Evolutionary conservation across 1,140 invertebrate species (phyloP), one percentile per base, ranked within the genome.

Genomic region (Doryteuthis pealeii): DNA sequence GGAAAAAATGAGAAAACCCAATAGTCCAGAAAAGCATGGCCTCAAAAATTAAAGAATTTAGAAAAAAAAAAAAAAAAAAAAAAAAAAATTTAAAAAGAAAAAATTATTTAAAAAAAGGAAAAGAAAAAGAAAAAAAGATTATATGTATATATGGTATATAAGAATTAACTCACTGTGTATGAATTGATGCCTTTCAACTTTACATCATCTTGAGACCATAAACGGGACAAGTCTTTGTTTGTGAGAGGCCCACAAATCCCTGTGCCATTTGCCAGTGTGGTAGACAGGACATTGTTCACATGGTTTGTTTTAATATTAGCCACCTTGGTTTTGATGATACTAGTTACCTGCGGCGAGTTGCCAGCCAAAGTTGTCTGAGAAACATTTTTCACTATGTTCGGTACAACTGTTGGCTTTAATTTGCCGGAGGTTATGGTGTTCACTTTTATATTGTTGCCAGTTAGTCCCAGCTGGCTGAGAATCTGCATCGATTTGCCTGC

Each of bases 171-270:
- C 31, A 68, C 66, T 32, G 15, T 71, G 45, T 71, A 49, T 2
- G 76, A 58, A 54, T 62, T 65, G 33, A 81, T 72, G 66, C 70
- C 78, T 73, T 79, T 82, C 65, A 81, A 62, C 58, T 79, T 82
- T 6, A 82, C 65, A 75, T 84, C 81, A 58, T 85, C 83, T 71
- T 81, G 82, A n/a, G 80, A 80, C 85, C 85, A 86, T n/a, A 86
- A 71, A 45, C 83, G 75, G 15, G 84, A 83, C 2, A 85, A 62
- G 69, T 84, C 83, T 74, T 82, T 85, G 40, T 79, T 78, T 22
- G 84, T 80, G 30, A 84, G 70, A 35, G 74, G 80, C 54, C 79
- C 71, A 58, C 77, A 78, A 22, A 81, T 65, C 77, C 45, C 78
- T 10, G 70, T 28, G 12, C 70, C 65, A 49, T 49, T 74, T 30